Evolutionary conservation across 2,888 invertebrate genomes (phyloP).

Genomic region (Sicus ferrugineus): DNA sequence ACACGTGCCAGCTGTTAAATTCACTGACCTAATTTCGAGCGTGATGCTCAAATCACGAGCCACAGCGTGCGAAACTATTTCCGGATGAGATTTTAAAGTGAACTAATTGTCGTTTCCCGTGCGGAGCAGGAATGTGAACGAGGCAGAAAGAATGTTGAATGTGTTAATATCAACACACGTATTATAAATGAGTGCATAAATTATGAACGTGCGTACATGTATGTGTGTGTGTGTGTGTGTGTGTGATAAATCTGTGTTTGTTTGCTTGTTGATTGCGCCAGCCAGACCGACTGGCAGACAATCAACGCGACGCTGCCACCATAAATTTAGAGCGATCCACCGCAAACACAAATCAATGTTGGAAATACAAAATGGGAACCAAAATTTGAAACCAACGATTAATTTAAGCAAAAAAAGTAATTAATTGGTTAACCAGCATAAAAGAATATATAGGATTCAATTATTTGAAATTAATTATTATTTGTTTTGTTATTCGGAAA

Average conservation of each 20-base stretch:
- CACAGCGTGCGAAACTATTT: too few species aligned
- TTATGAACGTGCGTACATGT: not conserved
- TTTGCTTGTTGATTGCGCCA: not conserved
- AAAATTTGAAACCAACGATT: not conserved
- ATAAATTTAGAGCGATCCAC: constrained; percentile 17
- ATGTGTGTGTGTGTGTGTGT: not conserved
- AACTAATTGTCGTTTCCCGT: not conserved
- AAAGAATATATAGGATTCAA: too few species aligned
- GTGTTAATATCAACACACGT: not conserved
- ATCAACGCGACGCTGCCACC: constrained; percentile 4
- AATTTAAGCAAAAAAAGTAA: not conserved
- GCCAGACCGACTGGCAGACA: too few species aligned
- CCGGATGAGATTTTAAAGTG: not conserved
- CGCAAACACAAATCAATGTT: constrained; percentile 21
- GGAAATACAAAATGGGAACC: not conserved
- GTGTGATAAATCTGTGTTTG: not conserved
- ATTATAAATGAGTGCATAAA: not conserved
- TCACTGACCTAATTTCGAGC: not conserved
- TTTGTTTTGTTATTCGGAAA: too few species aligned
- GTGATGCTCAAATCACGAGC: too few species aligned
- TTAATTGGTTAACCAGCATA: too few species aligned
- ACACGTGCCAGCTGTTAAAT: too few species aligned
- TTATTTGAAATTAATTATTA: too few species aligned
- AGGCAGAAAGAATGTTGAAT: not conserved
- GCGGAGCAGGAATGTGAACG: not conserved